These are phyloP conservation scores for Pegea sp. DNA, from an alignment of 23 tunicate species.

Conservation along the genomic window DNA sequence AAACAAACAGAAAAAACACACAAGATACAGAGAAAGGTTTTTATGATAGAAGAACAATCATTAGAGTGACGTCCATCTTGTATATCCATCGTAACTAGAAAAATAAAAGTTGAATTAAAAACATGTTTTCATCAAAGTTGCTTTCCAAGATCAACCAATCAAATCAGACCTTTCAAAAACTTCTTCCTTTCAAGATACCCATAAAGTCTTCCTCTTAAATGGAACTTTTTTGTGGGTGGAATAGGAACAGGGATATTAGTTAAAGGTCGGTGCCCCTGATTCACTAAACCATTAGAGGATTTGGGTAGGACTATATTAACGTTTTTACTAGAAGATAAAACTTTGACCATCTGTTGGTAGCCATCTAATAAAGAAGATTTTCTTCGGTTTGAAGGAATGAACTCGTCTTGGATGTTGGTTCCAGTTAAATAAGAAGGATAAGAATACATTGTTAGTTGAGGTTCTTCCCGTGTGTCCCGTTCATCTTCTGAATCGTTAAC, in stretches of 20 bases:
- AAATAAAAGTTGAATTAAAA: too few species aligned
- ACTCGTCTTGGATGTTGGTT: too few species aligned
- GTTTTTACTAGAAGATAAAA: background rate
- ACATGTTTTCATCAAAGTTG: too few species aligned
- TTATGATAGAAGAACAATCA: too few species aligned
- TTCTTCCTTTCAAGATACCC: constrained; percentile 13
- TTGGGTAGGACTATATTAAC: background rate
- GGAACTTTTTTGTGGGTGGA: constrained; percentile 3
- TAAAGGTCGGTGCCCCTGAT: background rate
- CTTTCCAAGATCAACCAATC: background rate
- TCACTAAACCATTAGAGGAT: background rate
- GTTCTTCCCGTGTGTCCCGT: too few species aligned
- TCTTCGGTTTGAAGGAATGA: background rate
- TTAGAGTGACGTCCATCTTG: too few species aligned
- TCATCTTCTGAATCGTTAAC: too few species aligned
- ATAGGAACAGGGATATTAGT: constrained; percentile 35
- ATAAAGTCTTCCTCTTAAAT: constrained; percentile 5
- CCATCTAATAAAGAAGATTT: background rate
- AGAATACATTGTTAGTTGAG: background rate
- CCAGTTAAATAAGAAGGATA: background rate
- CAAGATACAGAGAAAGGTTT: too few species aligned
- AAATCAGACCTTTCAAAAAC: background rate
- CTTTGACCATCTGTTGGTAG: background rate
- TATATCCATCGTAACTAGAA: too few species aligned
- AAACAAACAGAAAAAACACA: too few species aligned